These are phyloP conservation scores for Leptothorax acervorum DNA, from an alignment of 2,888 invertebrate genomes.

Conservation along the genomic window DNA sequence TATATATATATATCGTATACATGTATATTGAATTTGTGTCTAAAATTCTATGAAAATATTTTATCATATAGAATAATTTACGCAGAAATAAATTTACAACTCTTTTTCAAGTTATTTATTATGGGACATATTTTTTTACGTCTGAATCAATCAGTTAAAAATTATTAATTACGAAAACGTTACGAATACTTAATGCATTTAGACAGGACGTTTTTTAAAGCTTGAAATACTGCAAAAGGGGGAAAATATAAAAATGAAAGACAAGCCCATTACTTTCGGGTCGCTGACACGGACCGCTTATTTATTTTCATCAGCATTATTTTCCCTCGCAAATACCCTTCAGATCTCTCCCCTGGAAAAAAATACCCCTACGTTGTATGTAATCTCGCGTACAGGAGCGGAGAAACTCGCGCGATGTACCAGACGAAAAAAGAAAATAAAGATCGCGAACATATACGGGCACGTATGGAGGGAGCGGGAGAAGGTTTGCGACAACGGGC, in stretches of 20 bases:
- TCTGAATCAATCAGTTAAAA: constrained; percentile 11
- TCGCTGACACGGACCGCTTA: constrained; percentile 55
- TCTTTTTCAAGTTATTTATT: not conserved
- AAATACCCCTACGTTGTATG: not conserved
- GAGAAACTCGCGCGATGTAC: constrained; percentile 34
- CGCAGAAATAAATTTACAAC: not conserved
- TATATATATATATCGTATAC: not conserved
- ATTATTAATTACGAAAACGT: constrained; percentile 29
- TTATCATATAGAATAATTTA: not conserved
- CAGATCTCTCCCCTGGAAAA: not conserved
- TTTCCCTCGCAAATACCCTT: constrained; percentile 30
- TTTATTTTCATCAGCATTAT: constrained; percentile 54
- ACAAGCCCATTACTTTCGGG: constrained; percentile 54
- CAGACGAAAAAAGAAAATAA: constrained; percentile 5
- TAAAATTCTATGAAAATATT: constrained; percentile 1
- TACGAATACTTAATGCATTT: constrained; percentile 18
- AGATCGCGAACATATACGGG: not conserved
- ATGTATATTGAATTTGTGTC: not conserved
- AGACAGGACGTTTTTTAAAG: constrained; percentile 26
- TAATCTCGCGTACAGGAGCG: not conserved
- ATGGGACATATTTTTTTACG: not conserved
- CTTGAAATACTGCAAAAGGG: constrained; percentile 21
- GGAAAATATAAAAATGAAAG: constrained; percentile 58
- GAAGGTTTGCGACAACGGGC: not conserved
- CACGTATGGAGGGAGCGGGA: not conserved